These are phyloP conservation scores for Aix galericulata DNA, from an alignment of 2,113 vertebrate species.

Conservation along the genomic window DNA sequence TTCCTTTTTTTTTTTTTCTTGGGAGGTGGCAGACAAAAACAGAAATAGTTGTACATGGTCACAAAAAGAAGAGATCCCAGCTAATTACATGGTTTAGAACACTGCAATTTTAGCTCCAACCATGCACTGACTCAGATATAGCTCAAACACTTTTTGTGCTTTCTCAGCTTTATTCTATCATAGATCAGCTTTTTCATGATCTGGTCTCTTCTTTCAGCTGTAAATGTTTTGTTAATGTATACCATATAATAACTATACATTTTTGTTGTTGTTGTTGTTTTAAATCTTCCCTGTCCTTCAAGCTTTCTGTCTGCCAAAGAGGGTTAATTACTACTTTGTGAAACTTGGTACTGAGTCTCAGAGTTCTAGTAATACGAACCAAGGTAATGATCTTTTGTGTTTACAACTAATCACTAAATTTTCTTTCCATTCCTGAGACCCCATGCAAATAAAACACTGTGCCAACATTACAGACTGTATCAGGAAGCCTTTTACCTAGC, in stretches of 20 bases:
- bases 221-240: neutral
- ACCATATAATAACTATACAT: neutral
- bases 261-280: too few relatives aligned
- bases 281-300: neutral
- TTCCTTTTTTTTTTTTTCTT: neutral
- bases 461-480: neutral
- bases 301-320: neutral
- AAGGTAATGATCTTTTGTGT: neutral
- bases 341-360: neutral
- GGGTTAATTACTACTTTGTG: neutral
- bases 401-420: neutral
- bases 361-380: neutral
- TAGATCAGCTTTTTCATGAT: neutral
- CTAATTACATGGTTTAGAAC: neutral
- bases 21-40: neutral
- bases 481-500: neutral
- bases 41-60: neutral
- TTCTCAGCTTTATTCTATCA: neutral
- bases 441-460: neutral
- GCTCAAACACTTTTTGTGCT: neutral
- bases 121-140: neutral
- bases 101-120: neutral
- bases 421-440: neutral
- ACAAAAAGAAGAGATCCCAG: slow-evolving; percentile 11
- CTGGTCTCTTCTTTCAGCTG: neutral